Evolutionary conservation across 2,888 invertebrate species (phyloP), one percentile per base, ranked within the genome.

Genomic region (Ellobium chinense): DNA sequence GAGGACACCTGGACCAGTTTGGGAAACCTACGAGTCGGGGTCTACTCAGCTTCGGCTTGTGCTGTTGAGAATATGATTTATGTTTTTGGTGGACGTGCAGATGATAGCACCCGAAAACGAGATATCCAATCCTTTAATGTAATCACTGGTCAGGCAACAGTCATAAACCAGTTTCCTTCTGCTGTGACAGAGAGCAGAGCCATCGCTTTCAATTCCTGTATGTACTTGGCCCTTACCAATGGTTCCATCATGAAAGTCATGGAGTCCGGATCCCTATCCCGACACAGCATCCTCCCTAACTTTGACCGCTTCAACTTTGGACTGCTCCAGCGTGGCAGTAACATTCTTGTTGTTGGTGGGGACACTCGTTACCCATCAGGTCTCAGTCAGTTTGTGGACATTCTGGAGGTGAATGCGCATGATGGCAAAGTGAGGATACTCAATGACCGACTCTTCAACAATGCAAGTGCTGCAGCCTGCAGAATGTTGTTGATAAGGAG

Each of bases 291-390:
- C 39, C 79, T 85, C 7, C 82, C 85, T 36, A 85, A 85, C 80
- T 85, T 85, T 80, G 85, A 85, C 66, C 80, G 85, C 14, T 85
- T 84, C 78, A 85, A 85, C 77, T 85, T 85, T 81, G 85, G 85
- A 9, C 81, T 85, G 56, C 82, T 83, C 1, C 76, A 78, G 18
- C 81, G 81, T 14, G 80, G 79, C 2, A 74, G 69, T 27, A 60
- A 58, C 58, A 75, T 84, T n/a, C 66, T 85, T 37, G 82, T 85
- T 34, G 80, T 83, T 12, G 85, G 85, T 18, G 85, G 85, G 24
- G 85, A 85, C 66, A 85, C 85, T 1, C 75, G 85, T n/a, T 85
- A 85, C 56, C 85, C 85, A 4, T 85, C 85, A 9, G 84, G 84
- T 4, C 78, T 78, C 14, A 83, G 83, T 12, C 80, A 82, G 54